Percentiles rank a stretch among this genome's conserved stretches.
phyloP scores from a whole-genome alignment of 2,888 invertebrate species.

The Drosophila eohydei region DNA sequence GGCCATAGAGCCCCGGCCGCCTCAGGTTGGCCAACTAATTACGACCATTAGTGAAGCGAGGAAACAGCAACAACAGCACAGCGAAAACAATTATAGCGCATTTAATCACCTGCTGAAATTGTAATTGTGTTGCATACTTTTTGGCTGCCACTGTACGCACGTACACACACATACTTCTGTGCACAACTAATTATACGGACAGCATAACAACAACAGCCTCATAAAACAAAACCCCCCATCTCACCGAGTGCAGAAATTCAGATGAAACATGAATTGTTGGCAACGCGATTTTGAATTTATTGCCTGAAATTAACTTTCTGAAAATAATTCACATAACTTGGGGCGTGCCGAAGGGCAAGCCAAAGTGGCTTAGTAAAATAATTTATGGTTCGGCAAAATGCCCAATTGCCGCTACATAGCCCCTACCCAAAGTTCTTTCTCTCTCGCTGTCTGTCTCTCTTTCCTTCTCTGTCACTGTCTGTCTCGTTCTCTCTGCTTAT shows the following conservation, averaged over 20 bases:
- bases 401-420: constrained; percentile 57
- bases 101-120: constrained; percentile 84
- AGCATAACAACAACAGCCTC: constrained; percentile 27
- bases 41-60: constrained; percentile 67
- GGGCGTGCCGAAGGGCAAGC: constrained; percentile 66
- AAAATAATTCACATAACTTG: constrained; percentile 78
- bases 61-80: constrained; percentile 42
- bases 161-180: constrained; percentile 15
- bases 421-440: neutral
- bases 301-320: constrained; percentile 79
- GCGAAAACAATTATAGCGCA: constrained; percentile 82
- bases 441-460: neutral
- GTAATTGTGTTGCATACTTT: constrained; percentile 82
- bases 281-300: constrained; percentile 79
- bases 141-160: constrained; percentile 22
- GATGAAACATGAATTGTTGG: constrained; percentile 50
- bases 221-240: constrained; percentile 40
- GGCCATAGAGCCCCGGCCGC: no score
- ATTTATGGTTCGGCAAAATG: constrained; percentile 72
- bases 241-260: constrained; percentile 16
- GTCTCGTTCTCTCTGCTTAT: neutral
- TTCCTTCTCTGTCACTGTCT: neutral
- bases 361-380: constrained; percentile 80
- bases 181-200: constrained; percentile 53
- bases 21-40: constrained; percentile 70